A percentile compares a stretch with the other conserved stretches of the same genome.
phyloP scores from a whole-genome alignment of 1,140 invertebrate species.

The Holotrichia oblita region DNA sequence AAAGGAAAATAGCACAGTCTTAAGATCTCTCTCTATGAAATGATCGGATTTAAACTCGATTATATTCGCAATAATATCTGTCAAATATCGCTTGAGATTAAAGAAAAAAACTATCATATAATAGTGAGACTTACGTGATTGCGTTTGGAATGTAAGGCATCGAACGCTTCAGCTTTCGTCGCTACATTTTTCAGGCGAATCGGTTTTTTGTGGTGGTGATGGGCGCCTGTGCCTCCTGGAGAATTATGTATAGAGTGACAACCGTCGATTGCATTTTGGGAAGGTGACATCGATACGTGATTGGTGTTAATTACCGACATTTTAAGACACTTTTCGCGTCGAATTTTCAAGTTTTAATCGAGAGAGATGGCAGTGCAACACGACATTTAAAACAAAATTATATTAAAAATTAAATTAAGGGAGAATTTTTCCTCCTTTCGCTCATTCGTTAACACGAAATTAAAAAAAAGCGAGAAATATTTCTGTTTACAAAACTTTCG shows the following conservation, averaged over 20 bases:
- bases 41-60: neutral
- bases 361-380: neutral
- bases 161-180: constrained; percentile 69
- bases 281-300: constrained; percentile 42
- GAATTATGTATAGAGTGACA: constrained; percentile 45
- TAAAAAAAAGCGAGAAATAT: too few species aligned
- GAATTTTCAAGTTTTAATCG: neutral
- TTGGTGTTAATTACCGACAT: constrained; percentile 55
- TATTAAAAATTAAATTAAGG: neutral
- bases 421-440: neutral
- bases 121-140: constrained; percentile 52
- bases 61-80: neutral
- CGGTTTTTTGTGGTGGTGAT: constrained; percentile 63
- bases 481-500: too few species aligned
- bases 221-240: constrained; percentile 44
- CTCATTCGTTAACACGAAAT: too few species aligned
- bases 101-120: neutral
- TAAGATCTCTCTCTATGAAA: neutral
- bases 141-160: constrained; percentile 66
- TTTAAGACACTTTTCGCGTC: neutral
- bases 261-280: neutral
- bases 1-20: neutral
- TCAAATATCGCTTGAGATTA: neutral
- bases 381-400: neutral
- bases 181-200: constrained; percentile 69